Evolutionary conservation across 2,888 invertebrate species (phyloP), one percentile per base, ranked within the genome.

Genomic region (Thalpophila matura): DNA sequence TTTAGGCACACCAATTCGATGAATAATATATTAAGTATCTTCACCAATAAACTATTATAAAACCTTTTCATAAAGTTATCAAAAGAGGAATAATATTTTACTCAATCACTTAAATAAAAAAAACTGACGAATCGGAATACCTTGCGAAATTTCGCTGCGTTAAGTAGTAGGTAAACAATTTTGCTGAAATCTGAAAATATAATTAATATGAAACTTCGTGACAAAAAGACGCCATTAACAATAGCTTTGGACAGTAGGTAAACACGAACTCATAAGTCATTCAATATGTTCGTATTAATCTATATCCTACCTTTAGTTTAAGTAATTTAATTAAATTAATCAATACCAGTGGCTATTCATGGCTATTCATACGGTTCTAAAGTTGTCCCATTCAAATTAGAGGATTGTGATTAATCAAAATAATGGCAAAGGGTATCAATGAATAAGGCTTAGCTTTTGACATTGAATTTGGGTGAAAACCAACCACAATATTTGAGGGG

Each of bases 381-480:
- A 85, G 76, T 72, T 75, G 76, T 78, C 79, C 78, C 67, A 83
- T 87, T 85, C 81, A 89, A 86, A 85, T 82, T 69, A 77, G 69
- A 63, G 70, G 71, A 61, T 69, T 56, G 80, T 83, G 82, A 56
- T 89, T 88, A 88, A 88, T 88, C 81, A 85, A 83, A 83, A 82
- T 76, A 81, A 74, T 73, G 64, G 57, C 66, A 58, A 70, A 73
- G 74, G 74, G 56, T 47, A 40, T 33, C 60, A 55, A 64, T 80
- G 75, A 79, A 79, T 75, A 40, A 78, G 75, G 42, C 45, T 22
- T 20, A 46, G 47, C 57, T 55, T 64, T 45, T 55, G 54, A 61
- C 55, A 68, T 63, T 57, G 55, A 47, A 61, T 74, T 68, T 55
- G 49, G 49, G 14, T 53, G 58, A 57, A 51, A 56, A 64, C 10